phyloP scores from a whole-genome alignment of 2,888 invertebrate species.

The Orthonevra nobilis region DNA sequence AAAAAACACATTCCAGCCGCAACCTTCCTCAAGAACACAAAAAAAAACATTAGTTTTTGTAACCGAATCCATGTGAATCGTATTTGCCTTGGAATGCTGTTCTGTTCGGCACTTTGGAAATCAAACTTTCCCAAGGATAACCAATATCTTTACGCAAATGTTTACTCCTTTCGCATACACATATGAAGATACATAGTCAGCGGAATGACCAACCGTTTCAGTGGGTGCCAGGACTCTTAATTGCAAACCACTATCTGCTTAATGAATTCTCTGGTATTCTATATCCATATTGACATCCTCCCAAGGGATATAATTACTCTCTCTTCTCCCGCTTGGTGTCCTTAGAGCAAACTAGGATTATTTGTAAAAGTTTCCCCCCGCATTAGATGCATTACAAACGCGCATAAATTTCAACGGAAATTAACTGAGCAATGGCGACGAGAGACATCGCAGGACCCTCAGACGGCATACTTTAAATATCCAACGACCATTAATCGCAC shows the following conservation, averaged over 20 bases:
- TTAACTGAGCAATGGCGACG: background rate
- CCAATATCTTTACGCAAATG: conserved; percentile 20
- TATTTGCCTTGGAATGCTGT: conserved; percentile 36
- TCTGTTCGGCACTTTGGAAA: conserved; percentile 19
- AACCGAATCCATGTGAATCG: conserved; percentile 28
- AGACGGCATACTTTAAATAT: too few relatives aligned
- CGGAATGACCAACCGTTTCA: conserved; percentile 1
- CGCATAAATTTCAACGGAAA: conserved; percentile 9
- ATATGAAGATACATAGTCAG: too few relatives aligned
- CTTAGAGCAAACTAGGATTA: conserved; percentile 1
- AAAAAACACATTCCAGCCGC: background rate
- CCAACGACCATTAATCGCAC: background rate
- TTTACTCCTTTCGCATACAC: too few relatives aligned
- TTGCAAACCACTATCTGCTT: conserved; percentile 53
- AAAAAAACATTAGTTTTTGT: conserved; percentile 26
- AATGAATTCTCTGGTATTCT: conserved; percentile 53
- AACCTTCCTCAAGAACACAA: background rate
- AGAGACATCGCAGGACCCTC: background rate
- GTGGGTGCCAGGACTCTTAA: conserved; percentile 32
- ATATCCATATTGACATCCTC: conserved; percentile 7
- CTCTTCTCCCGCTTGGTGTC: conserved; percentile 5
- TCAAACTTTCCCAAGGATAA: conserved; percentile 35
- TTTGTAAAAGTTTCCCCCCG: conserved; percentile 16
- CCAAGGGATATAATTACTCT: conserved; percentile 25
- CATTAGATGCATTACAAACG: background rate